These are phyloP conservation scores for Megaptera novaeangliae DNA, from an alignment of 2,113 vertebrate species.

Conservation along the genomic window DNA sequence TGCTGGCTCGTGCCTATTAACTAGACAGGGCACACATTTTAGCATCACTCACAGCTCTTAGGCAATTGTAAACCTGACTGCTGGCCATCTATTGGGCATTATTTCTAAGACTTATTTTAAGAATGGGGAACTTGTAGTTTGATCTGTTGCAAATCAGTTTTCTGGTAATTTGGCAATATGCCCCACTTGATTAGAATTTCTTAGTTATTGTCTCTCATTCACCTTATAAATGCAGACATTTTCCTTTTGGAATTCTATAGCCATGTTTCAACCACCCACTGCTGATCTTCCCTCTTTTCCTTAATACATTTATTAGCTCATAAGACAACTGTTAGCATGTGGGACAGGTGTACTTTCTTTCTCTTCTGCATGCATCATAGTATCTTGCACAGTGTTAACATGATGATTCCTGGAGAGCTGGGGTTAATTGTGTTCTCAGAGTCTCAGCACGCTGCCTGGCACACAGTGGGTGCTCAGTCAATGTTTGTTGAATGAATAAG, in stretches of 20 bases:
- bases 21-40: fast-evolving
- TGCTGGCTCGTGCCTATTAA: fast-evolving
- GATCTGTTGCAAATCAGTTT: neutral
- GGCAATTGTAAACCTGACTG: neutral
- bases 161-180: neutral
- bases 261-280: neutral
- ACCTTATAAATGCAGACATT: neutral
- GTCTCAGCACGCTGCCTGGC: fast-evolving
- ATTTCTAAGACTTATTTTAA: neutral
- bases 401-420: neutral
- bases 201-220: neutral
- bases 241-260: neutral
- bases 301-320: neutral
- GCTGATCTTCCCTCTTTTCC: neutral
- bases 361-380: fast-evolving
- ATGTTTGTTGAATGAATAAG: neutral
- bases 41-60: fast-evolving
- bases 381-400: fast-evolving
- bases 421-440: neutral
- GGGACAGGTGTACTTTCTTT: neutral
- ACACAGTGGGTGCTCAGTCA: fast-evolving
- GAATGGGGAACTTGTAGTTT: neutral
- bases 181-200: neutral
- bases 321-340: fast-evolving
- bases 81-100: neutral